phyloP scores from a whole-genome alignment of 2,113 vertebrate genomes.

The Gallinago paraguaiae region DNA sequence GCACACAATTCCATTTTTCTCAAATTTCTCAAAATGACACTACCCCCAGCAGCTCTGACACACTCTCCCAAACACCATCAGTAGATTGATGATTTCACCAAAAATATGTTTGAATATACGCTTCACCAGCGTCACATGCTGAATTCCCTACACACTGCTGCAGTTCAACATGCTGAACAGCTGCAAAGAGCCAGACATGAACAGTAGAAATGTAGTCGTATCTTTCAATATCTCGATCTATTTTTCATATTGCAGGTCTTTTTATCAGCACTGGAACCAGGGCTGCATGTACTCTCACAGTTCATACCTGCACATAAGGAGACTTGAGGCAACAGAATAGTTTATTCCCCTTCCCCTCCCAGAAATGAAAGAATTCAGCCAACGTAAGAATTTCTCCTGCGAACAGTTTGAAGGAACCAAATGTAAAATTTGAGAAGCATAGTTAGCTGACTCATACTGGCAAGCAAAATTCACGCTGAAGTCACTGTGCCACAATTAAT shows the following conservation, averaged over 20 bases:
- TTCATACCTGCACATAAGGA: neutral
- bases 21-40: neutral
- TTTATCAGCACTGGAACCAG: neutral
- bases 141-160: neutral
- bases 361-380: neutral
- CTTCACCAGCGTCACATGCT: neutral
- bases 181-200: neutral
- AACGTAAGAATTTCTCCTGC: neutral
- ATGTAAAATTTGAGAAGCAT: neutral
- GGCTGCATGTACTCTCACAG: neutral
- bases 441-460: neutral
- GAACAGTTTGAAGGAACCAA: neutral
- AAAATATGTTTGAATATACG: neutral
- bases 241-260: neutral
- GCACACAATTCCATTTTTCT: neutral
- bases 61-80: neutral
- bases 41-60: neutral
- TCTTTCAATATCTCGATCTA: neutral
- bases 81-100: neutral
- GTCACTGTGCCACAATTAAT: neutral
- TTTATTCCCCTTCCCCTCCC: neutral
- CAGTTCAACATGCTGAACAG: neutral
- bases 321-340: neutral
- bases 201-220: fast-evolving
- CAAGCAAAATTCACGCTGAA: neutral